Conservation (phyloP, 2,888 invertebrate species). For the Pheosia tremula region DNA sequence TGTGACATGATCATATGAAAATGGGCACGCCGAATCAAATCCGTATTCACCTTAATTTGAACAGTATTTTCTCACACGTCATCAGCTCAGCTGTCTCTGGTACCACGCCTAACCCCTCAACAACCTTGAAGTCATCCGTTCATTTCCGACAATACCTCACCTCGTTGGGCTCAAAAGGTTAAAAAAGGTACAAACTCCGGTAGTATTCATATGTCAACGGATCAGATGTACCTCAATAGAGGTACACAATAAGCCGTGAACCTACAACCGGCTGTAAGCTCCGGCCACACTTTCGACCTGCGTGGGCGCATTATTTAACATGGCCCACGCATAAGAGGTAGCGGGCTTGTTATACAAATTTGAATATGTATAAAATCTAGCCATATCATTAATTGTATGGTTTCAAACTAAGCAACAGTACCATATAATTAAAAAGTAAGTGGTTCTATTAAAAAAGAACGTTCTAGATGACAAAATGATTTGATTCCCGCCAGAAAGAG, state of each 20-base stretch:
- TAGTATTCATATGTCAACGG: slow-evolving; percentile 49
- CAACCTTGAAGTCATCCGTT: neutral
- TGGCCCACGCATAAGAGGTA: slow-evolving; percentile 21
- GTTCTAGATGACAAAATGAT: too few species aligned
- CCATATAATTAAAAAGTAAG: too few species aligned
- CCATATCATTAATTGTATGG: too few species aligned
- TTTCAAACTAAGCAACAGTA: too few species aligned
- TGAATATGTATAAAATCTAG: neutral
- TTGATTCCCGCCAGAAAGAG: too few species aligned
- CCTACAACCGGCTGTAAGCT: slow-evolving; percentile 39
- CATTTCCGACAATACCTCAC: neutral
- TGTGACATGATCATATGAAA: too few species aligned
- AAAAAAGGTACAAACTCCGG: slow-evolving; percentile 28
- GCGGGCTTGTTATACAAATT: slow-evolving; percentile 14
- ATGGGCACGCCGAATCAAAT: too few species aligned
- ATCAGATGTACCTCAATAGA: slow-evolving; percentile 36
- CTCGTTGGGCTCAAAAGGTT: neutral
- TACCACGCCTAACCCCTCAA: too few species aligned
- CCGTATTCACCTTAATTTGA: too few species aligned
- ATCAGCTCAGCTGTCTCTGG: too few species aligned
- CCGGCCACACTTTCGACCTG: slow-evolving; percentile 58
- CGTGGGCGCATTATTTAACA: slow-evolving; percentile 48
- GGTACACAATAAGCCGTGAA: slow-evolving; percentile 35
- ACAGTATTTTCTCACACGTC: too few species aligned
- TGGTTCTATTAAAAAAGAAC: too few species aligned